phyloP scores from a whole-genome alignment of 2,797 vertebrate genomes.

The Pitangus sulphuratus region DNA sequence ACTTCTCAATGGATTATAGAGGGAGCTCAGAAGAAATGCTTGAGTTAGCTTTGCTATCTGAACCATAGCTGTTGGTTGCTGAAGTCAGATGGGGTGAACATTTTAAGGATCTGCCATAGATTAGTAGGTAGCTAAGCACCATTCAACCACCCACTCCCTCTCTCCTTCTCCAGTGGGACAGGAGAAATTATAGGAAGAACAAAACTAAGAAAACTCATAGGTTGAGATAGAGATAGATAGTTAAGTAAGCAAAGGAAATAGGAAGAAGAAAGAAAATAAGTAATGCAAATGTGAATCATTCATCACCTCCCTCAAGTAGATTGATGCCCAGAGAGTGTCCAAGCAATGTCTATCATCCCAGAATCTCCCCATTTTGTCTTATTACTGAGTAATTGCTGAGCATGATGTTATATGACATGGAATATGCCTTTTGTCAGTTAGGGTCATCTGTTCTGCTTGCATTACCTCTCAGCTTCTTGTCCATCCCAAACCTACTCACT shows the following conservation, averaged over 20 bases:
- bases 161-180: not conserved
- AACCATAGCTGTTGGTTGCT: not conserved
- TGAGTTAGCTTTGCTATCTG: not conserved
- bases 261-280: not conserved
- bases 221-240: not conserved
- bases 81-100: not conserved
- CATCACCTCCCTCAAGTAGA: rapidly evolving
- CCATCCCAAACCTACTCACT: not conserved
- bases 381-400: not conserved
- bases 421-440: not conserved
- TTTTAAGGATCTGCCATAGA: not conserved
- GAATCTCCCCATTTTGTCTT: rapidly evolving
- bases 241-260: not conserved
- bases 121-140: not conserved
- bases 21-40: not conserved
- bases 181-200: not conserved
- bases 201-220: not conserved
- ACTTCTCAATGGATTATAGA: not conserved
- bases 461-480: not conserved
- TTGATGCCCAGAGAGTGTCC: not conserved
- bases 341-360: not conserved
- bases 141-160: not conserved
- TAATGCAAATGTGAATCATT: not conserved
- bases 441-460: rapidly evolving
- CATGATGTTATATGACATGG: not conserved